Evolutionary conservation across 2,113 vertebrate species (phyloP), one percentile per base, ranked within the genome.

Genomic region (Gymnarchus niloticus): DNA sequence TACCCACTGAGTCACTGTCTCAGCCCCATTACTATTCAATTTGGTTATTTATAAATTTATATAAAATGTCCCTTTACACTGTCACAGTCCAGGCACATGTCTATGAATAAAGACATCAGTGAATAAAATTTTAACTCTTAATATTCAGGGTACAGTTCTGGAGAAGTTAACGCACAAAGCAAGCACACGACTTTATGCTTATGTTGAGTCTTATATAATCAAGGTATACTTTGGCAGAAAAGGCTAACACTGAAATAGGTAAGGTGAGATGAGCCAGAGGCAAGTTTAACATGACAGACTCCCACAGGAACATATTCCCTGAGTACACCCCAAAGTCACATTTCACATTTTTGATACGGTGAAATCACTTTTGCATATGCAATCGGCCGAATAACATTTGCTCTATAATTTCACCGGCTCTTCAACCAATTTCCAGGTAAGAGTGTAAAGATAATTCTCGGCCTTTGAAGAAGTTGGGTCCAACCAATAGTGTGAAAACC

Each of bases 271-370:
- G 33, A 73, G 65, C 65, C 65, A 41, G 65, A 73, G 65, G 65
- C 65, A 41, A 73, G 14, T 73, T 37, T 19, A 41, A 19, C 14
- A 41, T 41, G 19, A 73, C 33, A 73, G 12, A 41, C 14, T 41
- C 65, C 65, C 41, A 73, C 65, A 41, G 33, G 65, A 73, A 41
- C 19, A 73, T 73, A 21, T 19, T 37, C 65, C 65, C 65, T 2
- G 65, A 19, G 12, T 73, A 73, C 65, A 73, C 65, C 65, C 65
- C 65, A 73, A 73, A 73, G 65, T 73, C 65, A 73, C 28, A 73
- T 73, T 73, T 73, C 65, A 73, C 65, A 37, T 73, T 37, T 73
- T 41, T 73, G 65, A 73, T 73, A 73, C 65, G 41, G 65, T 41
- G 41, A 73, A 73, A 41, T 73, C 33, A 73, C 33, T 73, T 37